A percentile compares a stretch with the other conserved stretches of the same genome.
phyloP scores from a whole-genome alignment of 2,113 vertebrate genomes.

The Noctilio leporinus region DNA sequence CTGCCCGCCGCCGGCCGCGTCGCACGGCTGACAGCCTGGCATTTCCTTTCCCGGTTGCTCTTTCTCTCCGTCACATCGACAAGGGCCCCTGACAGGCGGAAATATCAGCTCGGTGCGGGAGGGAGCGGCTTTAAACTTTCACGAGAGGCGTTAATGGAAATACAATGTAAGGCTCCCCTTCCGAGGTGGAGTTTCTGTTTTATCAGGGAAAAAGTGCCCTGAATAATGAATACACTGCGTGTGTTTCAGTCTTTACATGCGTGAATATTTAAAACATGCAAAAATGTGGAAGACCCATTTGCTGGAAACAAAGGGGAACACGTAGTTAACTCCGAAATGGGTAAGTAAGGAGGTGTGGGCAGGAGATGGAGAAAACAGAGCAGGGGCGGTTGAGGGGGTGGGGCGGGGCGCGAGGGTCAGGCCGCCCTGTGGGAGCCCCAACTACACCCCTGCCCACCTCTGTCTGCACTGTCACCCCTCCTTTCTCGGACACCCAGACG shows the following conservation, averaged over 20 bases:
- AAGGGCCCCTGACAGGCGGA: constrained; percentile 72
- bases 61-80: not conserved
- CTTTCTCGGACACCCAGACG: fast-evolving
- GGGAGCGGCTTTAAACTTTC: constrained; percentile 94
- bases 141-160: constrained; percentile 94
- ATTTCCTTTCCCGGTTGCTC: constrained; percentile 41
- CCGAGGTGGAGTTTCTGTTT: constrained; percentile 78
- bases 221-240: constrained; percentile 92
- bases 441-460: too few relatives aligned
- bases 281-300: constrained; percentile 77
- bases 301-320: constrained; percentile 73
- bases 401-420: not conserved
- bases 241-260: constrained; percentile 78
- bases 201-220: constrained; percentile 80
- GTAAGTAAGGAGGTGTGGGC: constrained; percentile 5
- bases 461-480: fast-evolving
- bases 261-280: constrained; percentile 89
- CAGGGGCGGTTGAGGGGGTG: constrained; percentile 23
- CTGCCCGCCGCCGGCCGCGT: fast-evolving
- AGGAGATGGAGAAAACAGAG: constrained; percentile 51
- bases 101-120: constrained; percentile 80
- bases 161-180: constrained; percentile 74
- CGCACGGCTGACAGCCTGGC: constrained; percentile 27
- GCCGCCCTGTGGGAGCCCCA: too few relatives aligned
- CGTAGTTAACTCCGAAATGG: constrained; percentile 29